Conservation (phyloP, 1,140 invertebrate genomes). For the Fopius arisanus region DNA sequence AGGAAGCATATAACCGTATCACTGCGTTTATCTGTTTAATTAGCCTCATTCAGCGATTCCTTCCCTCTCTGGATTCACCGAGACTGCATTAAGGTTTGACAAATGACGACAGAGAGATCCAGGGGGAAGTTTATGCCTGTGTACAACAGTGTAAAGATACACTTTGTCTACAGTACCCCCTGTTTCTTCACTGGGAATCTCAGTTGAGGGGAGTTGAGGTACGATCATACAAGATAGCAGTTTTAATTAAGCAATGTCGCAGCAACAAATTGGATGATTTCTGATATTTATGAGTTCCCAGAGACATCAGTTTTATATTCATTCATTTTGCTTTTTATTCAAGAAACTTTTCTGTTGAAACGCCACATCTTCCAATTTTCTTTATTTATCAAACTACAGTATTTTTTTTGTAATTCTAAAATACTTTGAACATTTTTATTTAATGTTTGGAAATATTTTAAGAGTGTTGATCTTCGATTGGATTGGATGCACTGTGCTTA, state of each 20-base stretch:
- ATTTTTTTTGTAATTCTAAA: too few species aligned
- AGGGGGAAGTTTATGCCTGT: neutral
- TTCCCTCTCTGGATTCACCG: constrained; percentile 12
- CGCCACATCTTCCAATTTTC: too few species aligned
- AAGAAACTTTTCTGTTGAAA: too few species aligned
- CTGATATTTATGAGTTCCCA: constrained; percentile 15
- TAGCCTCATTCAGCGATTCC: constrained; percentile 49
- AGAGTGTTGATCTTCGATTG: too few species aligned
- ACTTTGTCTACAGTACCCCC: neutral
- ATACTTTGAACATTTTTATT: too few species aligned
- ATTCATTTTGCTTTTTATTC: neutral
- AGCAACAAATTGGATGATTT: neutral
- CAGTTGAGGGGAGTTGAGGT: constrained; percentile 33
- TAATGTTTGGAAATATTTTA: too few species aligned
- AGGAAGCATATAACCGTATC: neutral
- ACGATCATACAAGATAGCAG: constrained; percentile 48
- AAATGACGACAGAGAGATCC: constrained; percentile 40
- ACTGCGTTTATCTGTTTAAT: constrained; percentile 51
- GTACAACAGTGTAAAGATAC: constrained; percentile 7
- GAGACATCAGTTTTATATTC: neutral
- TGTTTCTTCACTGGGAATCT: constrained; percentile 19
- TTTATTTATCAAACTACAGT: too few species aligned
- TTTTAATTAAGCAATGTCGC: constrained; percentile 54
- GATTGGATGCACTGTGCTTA: too few species aligned
- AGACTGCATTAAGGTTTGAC: constrained; percentile 47